Evolutionary conservation across 2,888 invertebrate species (phyloP).

Genomic region (Glaucopsyche alexis): DNA sequence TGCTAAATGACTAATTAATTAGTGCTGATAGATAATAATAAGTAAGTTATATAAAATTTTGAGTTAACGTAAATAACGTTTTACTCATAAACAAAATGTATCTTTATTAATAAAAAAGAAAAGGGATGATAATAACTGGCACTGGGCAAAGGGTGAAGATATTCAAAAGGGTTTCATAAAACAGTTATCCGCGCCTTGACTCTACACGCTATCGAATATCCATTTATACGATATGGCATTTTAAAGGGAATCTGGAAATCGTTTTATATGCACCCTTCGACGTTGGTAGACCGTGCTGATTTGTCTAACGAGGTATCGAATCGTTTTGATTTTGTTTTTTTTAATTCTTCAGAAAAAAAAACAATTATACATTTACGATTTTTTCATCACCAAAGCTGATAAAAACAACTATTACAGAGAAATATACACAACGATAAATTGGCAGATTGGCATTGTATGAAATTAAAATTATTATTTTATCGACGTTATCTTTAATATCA

Average conservation of each 20-base stretch:
- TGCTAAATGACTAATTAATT: neutral
- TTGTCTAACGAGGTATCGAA: conserved; percentile 7
- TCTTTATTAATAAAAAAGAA: neutral
- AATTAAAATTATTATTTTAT: no score
- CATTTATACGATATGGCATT: conserved; percentile 10
- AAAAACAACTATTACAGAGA: no score
- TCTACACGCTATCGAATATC: conserved; percentile 5
- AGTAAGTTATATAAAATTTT: no score
- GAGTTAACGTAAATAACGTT: neutral
- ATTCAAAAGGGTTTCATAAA: conserved; percentile 11
- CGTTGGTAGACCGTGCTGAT: neutral
- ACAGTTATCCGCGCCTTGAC: neutral
- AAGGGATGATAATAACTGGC: neutral
- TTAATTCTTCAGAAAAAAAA: neutral
- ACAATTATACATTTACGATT: no score
- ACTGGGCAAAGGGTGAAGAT: conserved; percentile 2
- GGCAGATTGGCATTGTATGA: no score
- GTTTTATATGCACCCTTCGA: conserved; percentile 6
- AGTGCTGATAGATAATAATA: no score
- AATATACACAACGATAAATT: no score
- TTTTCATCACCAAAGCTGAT: no score
- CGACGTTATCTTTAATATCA: no score
- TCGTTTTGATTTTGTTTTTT: neutral
- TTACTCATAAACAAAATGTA: neutral
- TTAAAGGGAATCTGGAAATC: neutral